Percentiles rank a stretch among this genome's conserved stretches.
Evolutionary conservation across 2,113 vertebrate species (phyloP).

Genomic region (Chloropsis cyanopogon): DNA sequence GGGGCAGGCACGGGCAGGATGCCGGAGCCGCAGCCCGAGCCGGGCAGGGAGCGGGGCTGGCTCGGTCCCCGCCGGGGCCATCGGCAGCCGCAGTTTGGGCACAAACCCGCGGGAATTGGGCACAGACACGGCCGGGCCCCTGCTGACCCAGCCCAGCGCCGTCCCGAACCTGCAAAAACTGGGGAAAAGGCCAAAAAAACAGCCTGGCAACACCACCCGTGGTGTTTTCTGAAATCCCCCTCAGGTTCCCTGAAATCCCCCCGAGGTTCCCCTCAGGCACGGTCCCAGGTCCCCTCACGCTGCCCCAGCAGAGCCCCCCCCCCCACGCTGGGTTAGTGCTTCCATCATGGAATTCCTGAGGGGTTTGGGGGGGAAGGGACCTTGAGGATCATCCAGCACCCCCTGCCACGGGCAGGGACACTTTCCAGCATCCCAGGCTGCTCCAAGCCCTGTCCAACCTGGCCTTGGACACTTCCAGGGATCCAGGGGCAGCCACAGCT

Average conservation of each 20-base stretch:
- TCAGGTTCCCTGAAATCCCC: neutral
- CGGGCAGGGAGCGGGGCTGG: neutral
- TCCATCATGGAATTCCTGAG: neutral
- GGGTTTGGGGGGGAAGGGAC: neutral
- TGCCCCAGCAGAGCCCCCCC: neutral
- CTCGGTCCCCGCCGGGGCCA: neutral
- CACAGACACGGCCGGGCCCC: neutral
- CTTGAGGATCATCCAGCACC: rapidly evolving
- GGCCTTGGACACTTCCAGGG: neutral
- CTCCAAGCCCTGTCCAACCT: rapidly evolving
- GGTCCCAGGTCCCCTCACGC: neutral
- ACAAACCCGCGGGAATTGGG: neutral
- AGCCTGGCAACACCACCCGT: neutral
- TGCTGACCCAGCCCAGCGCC: neutral
- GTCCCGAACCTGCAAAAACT: rapidly evolving
- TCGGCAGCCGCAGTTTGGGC: neutral
- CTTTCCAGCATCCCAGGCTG: rapidly evolving
- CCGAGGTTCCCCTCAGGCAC: too few relatives aligned
- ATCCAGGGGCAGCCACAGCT: neutral
- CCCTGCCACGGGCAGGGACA: neutral
- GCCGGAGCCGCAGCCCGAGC: neutral
- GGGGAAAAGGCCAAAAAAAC: neutral
- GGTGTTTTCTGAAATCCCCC: neutral
- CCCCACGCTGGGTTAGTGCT: rapidly evolving
- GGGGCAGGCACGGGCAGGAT: neutral